phyloP scores from a whole-genome alignment of 2,797 vertebrate genomes.

The Gouania willdenowi region DNA sequence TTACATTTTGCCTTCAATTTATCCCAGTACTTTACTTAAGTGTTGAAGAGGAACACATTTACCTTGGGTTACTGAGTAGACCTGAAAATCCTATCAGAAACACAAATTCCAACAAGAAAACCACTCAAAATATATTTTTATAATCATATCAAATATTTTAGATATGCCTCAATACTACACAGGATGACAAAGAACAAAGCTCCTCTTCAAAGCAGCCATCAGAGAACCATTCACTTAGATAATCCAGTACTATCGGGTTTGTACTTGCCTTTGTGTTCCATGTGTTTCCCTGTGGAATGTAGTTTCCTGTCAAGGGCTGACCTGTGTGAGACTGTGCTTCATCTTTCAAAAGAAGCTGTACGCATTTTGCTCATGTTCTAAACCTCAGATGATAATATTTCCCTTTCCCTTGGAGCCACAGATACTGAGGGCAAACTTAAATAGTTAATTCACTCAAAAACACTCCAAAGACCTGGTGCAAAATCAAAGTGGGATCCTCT shows the following conservation, averaged over 20 bases:
- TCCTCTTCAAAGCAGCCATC: conserved; percentile 33
- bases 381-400: too few relatives aligned
- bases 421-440: conserved; percentile 12
- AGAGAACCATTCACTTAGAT: conserved; percentile 18
- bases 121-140: too few relatives aligned
- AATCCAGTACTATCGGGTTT: conserved; percentile 22
- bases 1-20: not conserved
- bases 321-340: conserved; percentile 13
- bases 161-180: too few relatives aligned
- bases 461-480: conserved; percentile 5
- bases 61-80: conserved; percentile 27
- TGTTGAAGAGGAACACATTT: conserved; percentile 13
- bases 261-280: conserved; percentile 42
- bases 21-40: conserved; percentile 2
- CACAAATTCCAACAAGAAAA: too few relatives aligned
- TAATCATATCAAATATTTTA: too few relatives aligned
- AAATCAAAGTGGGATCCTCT: conserved; percentile 10
- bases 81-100: conserved; percentile 8
- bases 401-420: not conserved
- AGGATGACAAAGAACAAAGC: conserved; percentile 5
- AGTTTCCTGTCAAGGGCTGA: conserved; percentile 12
- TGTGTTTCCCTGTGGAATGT: conserved; percentile 32
- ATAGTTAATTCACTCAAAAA: conserved; percentile 32
- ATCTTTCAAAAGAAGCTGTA: too few relatives aligned
- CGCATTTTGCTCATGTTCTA: too few relatives aligned